These are phyloP conservation scores for Crepidodera aurea DNA, from an alignment of 2,888 invertebrate species.

Conservation along the genomic window DNA sequence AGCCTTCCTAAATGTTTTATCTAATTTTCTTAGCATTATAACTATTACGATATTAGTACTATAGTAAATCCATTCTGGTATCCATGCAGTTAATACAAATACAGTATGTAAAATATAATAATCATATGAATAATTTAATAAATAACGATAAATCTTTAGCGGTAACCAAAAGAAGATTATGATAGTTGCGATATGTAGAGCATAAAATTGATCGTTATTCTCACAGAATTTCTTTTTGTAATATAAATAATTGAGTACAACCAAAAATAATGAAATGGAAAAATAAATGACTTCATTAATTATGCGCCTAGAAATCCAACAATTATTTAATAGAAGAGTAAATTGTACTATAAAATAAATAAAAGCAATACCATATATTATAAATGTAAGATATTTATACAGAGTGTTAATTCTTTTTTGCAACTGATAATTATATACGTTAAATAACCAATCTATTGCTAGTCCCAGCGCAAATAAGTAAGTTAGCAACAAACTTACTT, in stretches of 20 bases:
- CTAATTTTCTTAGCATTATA: background rate
- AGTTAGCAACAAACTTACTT: conserved; percentile 1
- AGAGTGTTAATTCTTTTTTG: background rate
- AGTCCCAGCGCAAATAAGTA: conserved; percentile 6
- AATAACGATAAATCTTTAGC: background rate
- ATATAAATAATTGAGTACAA: background rate
- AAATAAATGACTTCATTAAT: conserved; percentile 5
- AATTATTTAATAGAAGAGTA: background rate
- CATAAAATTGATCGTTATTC: background rate
- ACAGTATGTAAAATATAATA: background rate
- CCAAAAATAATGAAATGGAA: background rate
- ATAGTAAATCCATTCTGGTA: conserved; percentile 1
- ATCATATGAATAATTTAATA: background rate
- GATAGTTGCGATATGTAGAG: background rate
- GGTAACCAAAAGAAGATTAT: conserved; percentile 1
- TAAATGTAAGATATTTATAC: background rate
- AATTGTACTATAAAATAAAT: conserved; percentile 1
- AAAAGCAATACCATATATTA: background rate
- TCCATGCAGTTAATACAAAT: background rate
- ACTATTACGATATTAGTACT: conserved; percentile 5
- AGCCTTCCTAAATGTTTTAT: background rate
- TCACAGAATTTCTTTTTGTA: background rate
- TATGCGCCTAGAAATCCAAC: background rate
- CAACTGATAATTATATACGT: background rate
- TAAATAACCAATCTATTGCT: conserved; percentile 4